Base-by-base conservation (phyloP, 1,140 invertebrate species). In the Penaeus vannamei region DNA sequence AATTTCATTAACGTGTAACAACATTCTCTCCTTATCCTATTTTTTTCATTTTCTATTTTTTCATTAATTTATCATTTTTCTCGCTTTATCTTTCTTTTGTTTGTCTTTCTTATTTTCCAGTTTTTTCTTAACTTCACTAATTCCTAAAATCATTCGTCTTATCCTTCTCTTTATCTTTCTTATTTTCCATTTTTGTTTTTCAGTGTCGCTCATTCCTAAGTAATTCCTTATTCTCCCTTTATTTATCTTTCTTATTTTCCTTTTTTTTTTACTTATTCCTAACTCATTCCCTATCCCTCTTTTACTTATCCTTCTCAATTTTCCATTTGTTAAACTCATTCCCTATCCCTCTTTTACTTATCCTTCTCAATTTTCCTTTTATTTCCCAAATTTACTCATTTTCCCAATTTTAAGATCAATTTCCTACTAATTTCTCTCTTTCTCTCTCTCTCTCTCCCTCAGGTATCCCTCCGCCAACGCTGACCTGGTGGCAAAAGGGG, bases 401-500 rank as follows among this genome's bases (percentile, higher is more conserved):
- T 29, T 66, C 82, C 60, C 82, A 32, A 23, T 84, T 59, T 84
- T 62, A 32, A n/a, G n/a, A n/a, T n/a, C n/a, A n/a, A n/a, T n/a
- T n/a, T n/a, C n/a, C n/a, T n/a, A n/a, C n/a, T n/a, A n/a, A n/a
- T n/a, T n/a, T n/a, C n/a, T n/a, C n/a, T n/a, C n/a, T n/a, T 23
- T 1, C 10, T 14, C 76, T 4, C 0, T 17, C 26, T 29, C 26
- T 77, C 76, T 29, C 76, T 29, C 76, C 29, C 23, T 2, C 46
- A 53, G 46, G 46, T 53, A 53, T 53, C 10, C 46, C 46, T 53
- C 46, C 46, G 14, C 19, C 20, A 61, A 82, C 20, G 14, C 46
- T 98, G n/a, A 96, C 95, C 66, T 98, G 97, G 97, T 91, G 89
- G 91, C 86, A 91, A 19, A 86, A 85, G 60, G 86, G 86, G 46